A percentile compares a stretch with the other conserved stretches of the same genome.
Conservation (phyloP, 2,888 invertebrate genomes). For the Neoaliturus tenellus region DNA sequence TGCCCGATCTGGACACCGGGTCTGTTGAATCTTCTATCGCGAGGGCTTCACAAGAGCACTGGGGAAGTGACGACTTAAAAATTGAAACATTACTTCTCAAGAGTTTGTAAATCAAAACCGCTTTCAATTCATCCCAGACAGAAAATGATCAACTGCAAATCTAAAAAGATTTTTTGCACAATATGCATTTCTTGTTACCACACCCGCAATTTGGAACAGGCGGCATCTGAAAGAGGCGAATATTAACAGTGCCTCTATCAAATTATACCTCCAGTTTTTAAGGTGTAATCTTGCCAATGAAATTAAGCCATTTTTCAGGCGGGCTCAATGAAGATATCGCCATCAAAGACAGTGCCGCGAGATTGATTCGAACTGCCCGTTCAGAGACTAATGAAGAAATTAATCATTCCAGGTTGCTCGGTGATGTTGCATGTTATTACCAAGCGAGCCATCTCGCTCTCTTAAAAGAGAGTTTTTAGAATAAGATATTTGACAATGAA, state of each 20-base stretch:
- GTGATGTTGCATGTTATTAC: conserved; percentile 15
- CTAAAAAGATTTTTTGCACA: too few relatives aligned
- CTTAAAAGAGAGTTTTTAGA: too few relatives aligned
- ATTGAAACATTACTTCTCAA: too few relatives aligned
- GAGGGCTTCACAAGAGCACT: too few relatives aligned
- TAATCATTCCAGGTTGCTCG: not conserved
- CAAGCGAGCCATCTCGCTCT: not conserved
- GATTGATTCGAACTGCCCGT: conserved; percentile 39
- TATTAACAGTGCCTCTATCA: not conserved
- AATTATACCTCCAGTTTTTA: not conserved
- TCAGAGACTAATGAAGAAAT: conserved; percentile 5
- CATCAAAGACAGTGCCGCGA: conserved; percentile 15
- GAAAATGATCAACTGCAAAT: too few relatives aligned
- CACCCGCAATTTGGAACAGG: not conserved
- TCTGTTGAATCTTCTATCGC: too few relatives aligned
- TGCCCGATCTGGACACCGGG: conserved; percentile 1
- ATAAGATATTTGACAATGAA: too few relatives aligned
- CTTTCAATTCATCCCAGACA: too few relatives aligned
- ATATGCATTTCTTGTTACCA: too few relatives aligned
- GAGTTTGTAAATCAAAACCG: too few relatives aligned
- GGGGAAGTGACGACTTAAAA: too few relatives aligned
- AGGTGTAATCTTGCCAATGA: conserved; percentile 17
- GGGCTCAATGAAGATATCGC: conserved; percentile 24
- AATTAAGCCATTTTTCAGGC: conserved; percentile 25
- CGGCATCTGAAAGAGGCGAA: not conserved